phyloP scores from a whole-genome alignment of 2,113 vertebrate species.

The Oxyura jamaicensis region DNA sequence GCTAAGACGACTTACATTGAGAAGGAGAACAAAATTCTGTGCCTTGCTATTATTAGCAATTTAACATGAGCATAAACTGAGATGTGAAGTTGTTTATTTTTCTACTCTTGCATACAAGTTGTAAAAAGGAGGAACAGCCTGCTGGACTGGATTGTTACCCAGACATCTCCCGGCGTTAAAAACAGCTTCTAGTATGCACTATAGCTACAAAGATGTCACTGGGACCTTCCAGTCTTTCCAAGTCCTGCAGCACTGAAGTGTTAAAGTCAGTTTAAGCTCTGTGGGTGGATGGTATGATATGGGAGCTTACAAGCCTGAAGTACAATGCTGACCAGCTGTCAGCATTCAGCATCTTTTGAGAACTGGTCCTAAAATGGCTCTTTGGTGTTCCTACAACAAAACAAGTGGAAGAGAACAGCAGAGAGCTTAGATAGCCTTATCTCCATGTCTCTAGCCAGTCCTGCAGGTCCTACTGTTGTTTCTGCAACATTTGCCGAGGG shows the following conservation, averaged over 20 bases:
- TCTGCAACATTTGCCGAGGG: background rate
- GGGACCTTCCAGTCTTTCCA: background rate
- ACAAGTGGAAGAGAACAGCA: background rate
- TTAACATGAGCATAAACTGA: background rate
- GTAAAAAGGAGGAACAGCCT: background rate
- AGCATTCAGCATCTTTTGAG: conserved; percentile 8
- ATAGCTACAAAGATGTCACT: background rate
- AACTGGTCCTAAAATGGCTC: background rate
- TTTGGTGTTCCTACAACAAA: background rate
- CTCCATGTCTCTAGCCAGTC: background rate
- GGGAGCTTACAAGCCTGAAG: conserved; percentile 1
- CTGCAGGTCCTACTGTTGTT: background rate
- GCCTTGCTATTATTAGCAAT: background rate
- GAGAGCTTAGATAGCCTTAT: background rate
- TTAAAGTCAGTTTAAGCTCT: background rate
- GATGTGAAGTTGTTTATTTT: conserved; percentile 19
- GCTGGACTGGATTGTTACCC: background rate
- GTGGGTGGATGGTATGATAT: conserved; percentile 11
- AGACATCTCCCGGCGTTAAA: background rate
- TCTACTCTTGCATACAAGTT: background rate
- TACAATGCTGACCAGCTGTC: conserved; percentile 4
- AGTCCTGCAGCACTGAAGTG: background rate
- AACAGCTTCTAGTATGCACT: background rate
- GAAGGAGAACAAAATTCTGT: background rate
- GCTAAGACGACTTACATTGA: background rate